Conservation (phyloP, 2,113 vertebrate species). For the Atractosteus spatula region DNA sequence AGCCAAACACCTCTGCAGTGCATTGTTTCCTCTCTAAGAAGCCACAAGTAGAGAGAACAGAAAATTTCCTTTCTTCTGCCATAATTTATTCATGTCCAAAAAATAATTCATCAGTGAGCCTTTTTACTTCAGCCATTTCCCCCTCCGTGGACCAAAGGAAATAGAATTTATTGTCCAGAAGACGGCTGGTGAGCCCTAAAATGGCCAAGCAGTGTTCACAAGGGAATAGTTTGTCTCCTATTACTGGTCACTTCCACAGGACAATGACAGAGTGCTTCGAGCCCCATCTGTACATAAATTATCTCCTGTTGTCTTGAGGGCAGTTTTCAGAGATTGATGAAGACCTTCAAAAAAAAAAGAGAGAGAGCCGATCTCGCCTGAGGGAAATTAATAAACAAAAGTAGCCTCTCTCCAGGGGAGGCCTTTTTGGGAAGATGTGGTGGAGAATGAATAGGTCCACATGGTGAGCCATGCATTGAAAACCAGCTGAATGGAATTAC, state of each 20-base stretch:
- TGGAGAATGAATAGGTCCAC: constrained; percentile 27
- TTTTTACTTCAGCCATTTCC: neutral
- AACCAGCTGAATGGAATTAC: constrained; percentile 3
- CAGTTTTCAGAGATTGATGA: constrained; percentile 67
- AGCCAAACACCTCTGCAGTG: no score
- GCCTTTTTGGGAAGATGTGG: constrained; percentile 8
- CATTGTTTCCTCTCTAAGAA: no score
- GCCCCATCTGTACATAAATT: constrained; percentile 58
- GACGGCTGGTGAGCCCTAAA: constrained; percentile 43
- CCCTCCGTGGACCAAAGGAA: constrained; percentile 18
- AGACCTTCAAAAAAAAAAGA: constrained; percentile 44
- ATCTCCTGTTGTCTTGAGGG: constrained; percentile 56
- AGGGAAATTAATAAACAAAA: constrained; percentile 29
- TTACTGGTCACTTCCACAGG: constrained; percentile 43
- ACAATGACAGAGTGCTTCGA: constrained; percentile 56
- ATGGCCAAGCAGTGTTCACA: constrained; percentile 26
- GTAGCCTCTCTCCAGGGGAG: constrained; percentile 31
- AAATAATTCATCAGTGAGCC: constrained; percentile 6
- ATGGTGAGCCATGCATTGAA: constrained; percentile 20
- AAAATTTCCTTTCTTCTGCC: neutral
- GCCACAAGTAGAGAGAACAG: no score
- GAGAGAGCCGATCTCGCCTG: constrained; percentile 55
- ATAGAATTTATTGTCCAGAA: constrained; percentile 25
- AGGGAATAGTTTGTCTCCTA: constrained; percentile 29
- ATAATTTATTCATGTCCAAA: constrained; percentile 5